Evolutionary conservation across 2,888 invertebrate species (phyloP), one percentile per base, ranked within the genome.

Genomic region (Syrista parreyssii): DNA sequence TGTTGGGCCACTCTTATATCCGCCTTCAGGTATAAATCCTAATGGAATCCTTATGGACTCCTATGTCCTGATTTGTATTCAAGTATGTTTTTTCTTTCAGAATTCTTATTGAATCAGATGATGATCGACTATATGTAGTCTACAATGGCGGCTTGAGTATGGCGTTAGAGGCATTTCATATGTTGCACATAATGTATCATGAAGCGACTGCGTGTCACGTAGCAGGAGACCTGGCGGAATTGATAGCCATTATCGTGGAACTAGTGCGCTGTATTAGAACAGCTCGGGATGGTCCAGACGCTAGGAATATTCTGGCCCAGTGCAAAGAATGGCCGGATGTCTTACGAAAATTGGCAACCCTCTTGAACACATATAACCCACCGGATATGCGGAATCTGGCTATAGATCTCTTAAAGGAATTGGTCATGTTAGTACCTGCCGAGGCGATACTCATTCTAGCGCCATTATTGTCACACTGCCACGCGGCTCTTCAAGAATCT

Each of bases 1-100:
- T 97, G 97, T 90, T 98, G 98, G 98, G 96, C 97, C 75, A 98
- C 98, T n/a, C 92, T 98, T 69, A 97, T 98, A 89, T 96, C 96
- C 72, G 97, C 97, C 74, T 95, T 98, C 88, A 87, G 91, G 90
- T 90, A 87, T 68, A 74, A 75, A 68, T 36, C 78, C 69, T 36
- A 73, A 71, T n/a, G 55, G 76, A 74, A 15, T 55, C 55, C 55
- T 23, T 55, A 55, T 55, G 2, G 6, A 23, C 23, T 55, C 9
- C 55, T 23, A 1, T 55, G 55, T 1, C 31, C 31, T 71, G 1
- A 31, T 31, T 71, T 32, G 15, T 32, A 9, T 71, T 33, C 0
- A 31, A 31, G 12, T 71, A 32, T 33, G 6, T 15, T 23, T 32
- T 74, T 68, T 68, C 55, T 74, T 23, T 31, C 79, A 95, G 97